Percentiles rank a stretch among this genome's conserved stretches.
Conservation (phyloP, 2,888 invertebrate genomes). For the Coelopa pilipes region DNA sequence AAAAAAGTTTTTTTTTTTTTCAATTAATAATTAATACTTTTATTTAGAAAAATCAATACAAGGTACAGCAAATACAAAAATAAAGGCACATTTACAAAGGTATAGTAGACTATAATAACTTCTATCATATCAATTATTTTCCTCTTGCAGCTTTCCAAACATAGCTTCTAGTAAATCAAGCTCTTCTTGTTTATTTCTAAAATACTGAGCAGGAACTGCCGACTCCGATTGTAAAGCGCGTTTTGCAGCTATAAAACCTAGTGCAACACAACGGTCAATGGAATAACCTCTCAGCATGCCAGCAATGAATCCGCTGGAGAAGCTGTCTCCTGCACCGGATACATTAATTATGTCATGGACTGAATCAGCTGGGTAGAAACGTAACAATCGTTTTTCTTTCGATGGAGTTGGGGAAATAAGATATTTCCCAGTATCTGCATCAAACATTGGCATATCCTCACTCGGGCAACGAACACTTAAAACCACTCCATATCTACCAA, state of each 20-base stretch:
- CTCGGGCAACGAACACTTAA: conserved; percentile 58
- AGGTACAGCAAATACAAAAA: background rate
- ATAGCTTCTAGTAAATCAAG: conserved; percentile 26
- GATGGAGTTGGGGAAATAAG: background rate
- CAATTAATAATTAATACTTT: too few species aligned
- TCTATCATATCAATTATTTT: conserved; percentile 38
- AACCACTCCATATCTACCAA: conserved; percentile 73
- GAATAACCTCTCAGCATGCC: conserved; percentile 70
- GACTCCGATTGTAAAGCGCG: conserved; percentile 71
- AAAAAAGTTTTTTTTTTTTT: too few species aligned
- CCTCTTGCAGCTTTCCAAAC: conserved; percentile 34
- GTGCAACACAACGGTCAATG: conserved; percentile 72
- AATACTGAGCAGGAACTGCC: conserved; percentile 71
- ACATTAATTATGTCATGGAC: conserved; percentile 72
- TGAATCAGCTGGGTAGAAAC: conserved; percentile 53
- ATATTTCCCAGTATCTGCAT: conserved; percentile 41
- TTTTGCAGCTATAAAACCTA: conserved; percentile 74
- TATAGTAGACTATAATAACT: background rate
- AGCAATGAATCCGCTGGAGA: conserved; percentile 76
- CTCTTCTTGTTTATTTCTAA: conserved; percentile 47
- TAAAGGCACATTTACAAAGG: background rate
- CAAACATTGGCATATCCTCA: conserved; percentile 45
- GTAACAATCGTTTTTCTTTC: conserved; percentile 38
- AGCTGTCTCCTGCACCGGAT: conserved; percentile 87
- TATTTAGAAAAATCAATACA: background rate